Percentiles rank a stretch among this genome's conserved stretches.
Conservation (phyloP, 2,797 vertebrate genomes). For the Lepus townsendii region DNA sequence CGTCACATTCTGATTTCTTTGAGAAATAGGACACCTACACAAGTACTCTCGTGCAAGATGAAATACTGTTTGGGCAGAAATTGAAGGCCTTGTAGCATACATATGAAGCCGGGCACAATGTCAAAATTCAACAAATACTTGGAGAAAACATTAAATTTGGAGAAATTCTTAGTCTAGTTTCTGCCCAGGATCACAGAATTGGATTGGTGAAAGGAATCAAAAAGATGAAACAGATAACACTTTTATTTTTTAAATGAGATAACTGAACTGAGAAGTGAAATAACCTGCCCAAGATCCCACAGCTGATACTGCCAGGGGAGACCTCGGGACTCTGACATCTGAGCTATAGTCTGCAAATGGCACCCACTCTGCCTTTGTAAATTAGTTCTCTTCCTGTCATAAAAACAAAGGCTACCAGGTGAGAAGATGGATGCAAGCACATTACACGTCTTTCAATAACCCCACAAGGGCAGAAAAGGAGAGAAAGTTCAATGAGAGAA, state of each 20-base stretch:
- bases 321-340: neutral
- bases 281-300: neutral
- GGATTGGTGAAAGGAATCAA: neutral
- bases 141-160: conserved; percentile 34
- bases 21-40: conserved; percentile 51
- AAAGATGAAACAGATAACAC: neutral
- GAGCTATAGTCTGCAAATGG: neutral
- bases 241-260: neutral
- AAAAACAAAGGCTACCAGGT: neutral
- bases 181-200: neutral
- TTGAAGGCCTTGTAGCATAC: neutral
- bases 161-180: neutral
- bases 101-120: neutral
- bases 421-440: neutral
- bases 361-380: neutral
- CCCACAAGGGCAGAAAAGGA: neutral
- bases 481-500: conserved; percentile 54
- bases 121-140: conserved; percentile 51
- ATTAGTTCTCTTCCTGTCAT: neutral
- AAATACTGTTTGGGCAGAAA: conserved; percentile 49
- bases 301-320: neutral
- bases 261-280: neutral
- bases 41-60: conserved; percentile 7
- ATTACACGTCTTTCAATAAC: neutral
- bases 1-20: conserved; percentile 60